These are phyloP conservation scores for Sminthurides aquaticus DNA, from an alignment of 2,888 invertebrate species.

Conservation along the genomic window DNA sequence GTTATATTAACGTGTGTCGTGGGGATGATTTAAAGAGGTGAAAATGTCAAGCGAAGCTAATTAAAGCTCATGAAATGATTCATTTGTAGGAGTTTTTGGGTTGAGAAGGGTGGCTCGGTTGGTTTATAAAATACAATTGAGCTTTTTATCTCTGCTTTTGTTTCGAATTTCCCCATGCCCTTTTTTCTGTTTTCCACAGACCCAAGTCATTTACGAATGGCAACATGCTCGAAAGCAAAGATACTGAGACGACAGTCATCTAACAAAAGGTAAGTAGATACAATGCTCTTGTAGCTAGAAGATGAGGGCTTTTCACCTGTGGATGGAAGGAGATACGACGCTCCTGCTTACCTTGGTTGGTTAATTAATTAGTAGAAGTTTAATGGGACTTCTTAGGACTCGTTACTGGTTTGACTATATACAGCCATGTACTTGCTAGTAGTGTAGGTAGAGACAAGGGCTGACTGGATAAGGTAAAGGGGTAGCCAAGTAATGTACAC, in stretches of 20 bases:
- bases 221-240: constrained; percentile 44
- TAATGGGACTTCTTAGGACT: too few species aligned
- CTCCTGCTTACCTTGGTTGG: too few species aligned
- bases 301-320: neutral
- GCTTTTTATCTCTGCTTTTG: constrained; percentile 24
- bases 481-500: too few species aligned
- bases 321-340: too few species aligned
- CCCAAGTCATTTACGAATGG: constrained; percentile 44
- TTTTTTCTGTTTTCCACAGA: constrained; percentile 33
- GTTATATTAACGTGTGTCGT: too few species aligned
- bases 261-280: constrained; percentile 42
- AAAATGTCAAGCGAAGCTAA: constrained; percentile 37
- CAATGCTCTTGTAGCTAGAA: neutral
- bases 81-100: constrained; percentile 3
- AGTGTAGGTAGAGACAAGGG: too few species aligned
- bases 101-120: constrained; percentile 17
- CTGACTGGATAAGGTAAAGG: too few species aligned
- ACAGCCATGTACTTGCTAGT: too few species aligned
- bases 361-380: too few species aligned
- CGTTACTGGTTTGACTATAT: too few species aligned
- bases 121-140: constrained; percentile 37
- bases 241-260: constrained; percentile 32
- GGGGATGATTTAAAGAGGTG: constrained; percentile 20
- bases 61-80: constrained; percentile 31
- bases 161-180: constrained; percentile 6